These are phyloP conservation scores for Eretmochelys imbricata DNA, from an alignment of 2,113 vertebrate genomes.

Conservation along the genomic window DNA sequence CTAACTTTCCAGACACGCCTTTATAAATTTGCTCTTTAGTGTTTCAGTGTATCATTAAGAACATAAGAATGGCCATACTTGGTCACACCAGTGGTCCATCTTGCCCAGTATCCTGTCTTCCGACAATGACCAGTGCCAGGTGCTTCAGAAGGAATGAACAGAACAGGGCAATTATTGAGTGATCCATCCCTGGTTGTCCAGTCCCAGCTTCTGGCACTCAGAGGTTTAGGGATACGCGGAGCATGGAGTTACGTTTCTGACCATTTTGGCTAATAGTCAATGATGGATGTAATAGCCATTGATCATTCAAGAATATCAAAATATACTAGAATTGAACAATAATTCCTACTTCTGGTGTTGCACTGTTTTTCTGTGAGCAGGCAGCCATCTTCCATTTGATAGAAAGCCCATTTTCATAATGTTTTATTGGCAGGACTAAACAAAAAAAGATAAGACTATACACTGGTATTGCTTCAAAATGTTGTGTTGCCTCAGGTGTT, in stretches of 20 bases:
- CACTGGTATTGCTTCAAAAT: background rate
- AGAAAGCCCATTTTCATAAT: fast-evolving
- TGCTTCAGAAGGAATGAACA: background rate
- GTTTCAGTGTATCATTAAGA: too few species aligned
- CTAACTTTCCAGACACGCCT: background rate
- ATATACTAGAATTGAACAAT: background rate
- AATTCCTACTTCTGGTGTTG: background rate
- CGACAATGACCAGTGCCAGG: too few species aligned
- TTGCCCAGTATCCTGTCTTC: too few species aligned
- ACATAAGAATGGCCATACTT: too few species aligned
- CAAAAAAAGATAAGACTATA: fast-evolving
- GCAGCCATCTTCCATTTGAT: fast-evolving
- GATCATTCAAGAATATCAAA: background rate
- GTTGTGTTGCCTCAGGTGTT: background rate
- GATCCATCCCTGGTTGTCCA: background rate
- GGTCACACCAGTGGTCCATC: too few species aligned
- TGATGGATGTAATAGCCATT: background rate
- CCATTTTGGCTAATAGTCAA: too few species aligned
- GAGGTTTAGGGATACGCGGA: background rate
- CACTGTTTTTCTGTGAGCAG: background rate
- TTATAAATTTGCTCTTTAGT: background rate
- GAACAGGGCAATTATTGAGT: background rate
- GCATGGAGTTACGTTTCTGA: background rate
- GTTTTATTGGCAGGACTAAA: background rate
- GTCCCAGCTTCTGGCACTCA: background rate